These are phyloP conservation scores for Dugesia japonica DNA, from an alignment of 2,888 invertebrate species.

Conservation along the genomic window DNA sequence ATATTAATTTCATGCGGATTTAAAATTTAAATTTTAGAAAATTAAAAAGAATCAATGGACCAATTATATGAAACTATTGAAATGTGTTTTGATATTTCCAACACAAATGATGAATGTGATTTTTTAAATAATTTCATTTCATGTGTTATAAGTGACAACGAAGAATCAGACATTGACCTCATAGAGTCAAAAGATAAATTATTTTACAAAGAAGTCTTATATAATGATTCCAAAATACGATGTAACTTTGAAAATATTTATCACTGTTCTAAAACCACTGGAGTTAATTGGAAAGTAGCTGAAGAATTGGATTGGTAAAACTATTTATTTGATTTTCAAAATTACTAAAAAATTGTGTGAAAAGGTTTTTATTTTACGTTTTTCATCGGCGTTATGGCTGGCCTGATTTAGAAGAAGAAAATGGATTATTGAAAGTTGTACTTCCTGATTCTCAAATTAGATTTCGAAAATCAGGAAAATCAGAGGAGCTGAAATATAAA, in stretches of 20 bases:
- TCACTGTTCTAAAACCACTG: not conserved
- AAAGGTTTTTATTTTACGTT: slow-evolving; percentile 39
- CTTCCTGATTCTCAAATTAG: slow-evolving; percentile 25
- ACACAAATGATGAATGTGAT: not conserved
- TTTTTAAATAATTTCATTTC: not conserved
- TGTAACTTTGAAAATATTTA: slow-evolving; percentile 8
- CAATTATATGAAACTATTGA: slow-evolving; percentile 10
- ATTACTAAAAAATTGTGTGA: too few species aligned
- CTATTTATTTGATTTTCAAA: too few species aligned
- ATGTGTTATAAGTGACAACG: slow-evolving; percentile 2
- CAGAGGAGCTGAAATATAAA: slow-evolving; percentile 31
- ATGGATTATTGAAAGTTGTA: slow-evolving; percentile 36
- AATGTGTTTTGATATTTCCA: slow-evolving; percentile 3
- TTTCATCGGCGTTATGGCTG: slow-evolving; percentile 42
- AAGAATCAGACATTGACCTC: not conserved
- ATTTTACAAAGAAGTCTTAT: not conserved
- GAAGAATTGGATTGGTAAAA: slow-evolving; percentile 29
- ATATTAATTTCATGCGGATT: too few species aligned
- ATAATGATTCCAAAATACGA: not conserved
- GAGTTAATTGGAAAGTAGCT: slow-evolving; percentile 20
- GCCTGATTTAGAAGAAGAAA: slow-evolving; percentile 39
- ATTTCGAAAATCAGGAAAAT: slow-evolving; percentile 22
- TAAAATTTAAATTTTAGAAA: too few species aligned
- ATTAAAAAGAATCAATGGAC: not conserved
- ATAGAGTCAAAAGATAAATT: not conserved